These are phyloP conservation scores for Caenorhabditis briggsae DNA, from an alignment of 1,140 invertebrate species.

Conservation along the genomic window DNA sequence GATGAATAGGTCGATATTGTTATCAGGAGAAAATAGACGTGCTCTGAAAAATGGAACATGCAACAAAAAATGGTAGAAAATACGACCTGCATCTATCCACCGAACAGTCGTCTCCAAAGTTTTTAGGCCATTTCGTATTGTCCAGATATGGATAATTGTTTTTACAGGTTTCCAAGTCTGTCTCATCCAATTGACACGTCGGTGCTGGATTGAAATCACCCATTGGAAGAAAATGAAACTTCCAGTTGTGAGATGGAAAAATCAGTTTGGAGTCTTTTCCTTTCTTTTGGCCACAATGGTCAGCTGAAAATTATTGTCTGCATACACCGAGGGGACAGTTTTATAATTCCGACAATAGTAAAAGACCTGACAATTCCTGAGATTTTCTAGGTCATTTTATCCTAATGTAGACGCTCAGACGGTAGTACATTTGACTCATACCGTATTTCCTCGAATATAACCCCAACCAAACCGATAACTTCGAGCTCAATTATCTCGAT, in stretches of 20 bases:
- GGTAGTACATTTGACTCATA: too few species aligned
- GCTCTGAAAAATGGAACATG: neutral
- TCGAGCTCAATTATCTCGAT: too few species aligned
- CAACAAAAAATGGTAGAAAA: too few species aligned
- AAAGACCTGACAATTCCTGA: neutral
- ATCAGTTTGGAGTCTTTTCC: conserved; percentile 40
- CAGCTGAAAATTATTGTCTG: conserved; percentile 49
- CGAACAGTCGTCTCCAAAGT: neutral
- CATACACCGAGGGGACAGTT: too few species aligned
- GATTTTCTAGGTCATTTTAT: too few species aligned
- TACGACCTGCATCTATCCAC: conserved; percentile 20
- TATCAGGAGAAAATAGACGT: neutral
- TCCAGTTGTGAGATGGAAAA: conserved; percentile 55
- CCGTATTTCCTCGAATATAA: too few species aligned
- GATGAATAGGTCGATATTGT: conserved; percentile 41
- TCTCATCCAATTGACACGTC: conserved; percentile 9
- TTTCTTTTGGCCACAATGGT: neutral
- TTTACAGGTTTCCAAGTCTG: neutral
- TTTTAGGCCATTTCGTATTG: neutral
- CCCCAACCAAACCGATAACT: too few species aligned
- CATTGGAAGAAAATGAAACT: conserved; percentile 57
- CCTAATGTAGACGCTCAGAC: too few species aligned
- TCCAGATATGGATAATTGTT: conserved; percentile 5
- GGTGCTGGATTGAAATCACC: conserved; percentile 34
- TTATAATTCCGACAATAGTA: too few species aligned